Evolutionary conservation across 1,140 invertebrate genomes (phyloP).

Genomic region (Drosophila truncata): DNA sequence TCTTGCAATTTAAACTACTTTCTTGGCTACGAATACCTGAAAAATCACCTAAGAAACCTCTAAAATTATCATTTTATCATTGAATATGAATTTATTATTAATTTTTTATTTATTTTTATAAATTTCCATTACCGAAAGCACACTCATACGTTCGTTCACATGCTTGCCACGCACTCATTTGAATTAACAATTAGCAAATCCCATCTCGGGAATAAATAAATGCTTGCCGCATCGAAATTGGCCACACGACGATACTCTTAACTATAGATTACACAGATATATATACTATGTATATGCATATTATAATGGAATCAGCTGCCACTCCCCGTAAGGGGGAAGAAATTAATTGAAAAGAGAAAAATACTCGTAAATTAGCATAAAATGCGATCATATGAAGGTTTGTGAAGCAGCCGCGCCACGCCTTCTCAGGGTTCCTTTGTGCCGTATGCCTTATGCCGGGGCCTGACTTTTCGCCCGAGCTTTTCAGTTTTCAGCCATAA

Average conservation of each 20-base stretch:
- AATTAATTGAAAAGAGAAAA: constrained; percentile 69
- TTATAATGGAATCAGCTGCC: constrained; percentile 34
- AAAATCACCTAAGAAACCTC: background rate
- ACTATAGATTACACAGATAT: constrained; percentile 16
- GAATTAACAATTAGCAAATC: constrained; percentile 55
- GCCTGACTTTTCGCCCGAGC: constrained; percentile 18
- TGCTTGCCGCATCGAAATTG: constrained; percentile 48
- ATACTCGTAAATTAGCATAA: constrained; percentile 73
- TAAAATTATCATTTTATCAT: background rate
- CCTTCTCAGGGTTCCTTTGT: constrained; percentile 1
- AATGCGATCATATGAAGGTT: constrained; percentile 52
- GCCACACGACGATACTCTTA: background rate
- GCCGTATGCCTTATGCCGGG: background rate
- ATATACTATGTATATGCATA: constrained; percentile 12
- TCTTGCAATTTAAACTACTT: background rate
- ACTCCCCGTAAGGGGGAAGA: constrained; percentile 17
- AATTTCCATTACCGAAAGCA: background rate
- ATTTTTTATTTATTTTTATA: constrained; percentile 16
- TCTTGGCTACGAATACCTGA: background rate
- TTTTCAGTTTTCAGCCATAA: constrained; percentile 41
- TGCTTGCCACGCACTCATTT: constrained; percentile 23
- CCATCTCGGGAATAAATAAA: constrained; percentile 31
- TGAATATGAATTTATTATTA: background rate
- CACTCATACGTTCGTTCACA: constrained; percentile 3
- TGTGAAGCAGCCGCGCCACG: constrained; percentile 24